Evolutionary conservation across 2,888 invertebrate species (phyloP).

Genomic region (Epistrophella euchroma): DNA sequence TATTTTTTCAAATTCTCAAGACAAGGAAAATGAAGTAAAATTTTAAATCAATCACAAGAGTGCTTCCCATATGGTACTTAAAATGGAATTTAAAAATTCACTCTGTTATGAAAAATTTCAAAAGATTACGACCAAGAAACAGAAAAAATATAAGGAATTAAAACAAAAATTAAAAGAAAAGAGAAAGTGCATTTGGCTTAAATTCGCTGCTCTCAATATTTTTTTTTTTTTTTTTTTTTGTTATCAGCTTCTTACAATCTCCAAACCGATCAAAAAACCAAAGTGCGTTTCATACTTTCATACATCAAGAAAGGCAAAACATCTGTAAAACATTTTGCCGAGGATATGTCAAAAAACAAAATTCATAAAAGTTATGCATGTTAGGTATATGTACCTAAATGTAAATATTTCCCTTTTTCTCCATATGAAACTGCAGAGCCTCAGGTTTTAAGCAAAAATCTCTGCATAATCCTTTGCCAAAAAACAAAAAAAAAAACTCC

Average conservation of each 20-base stretch:
- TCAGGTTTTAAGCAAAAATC: slow-evolving; percentile 51
- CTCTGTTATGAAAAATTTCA: background rate
- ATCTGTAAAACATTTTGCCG: slow-evolving; percentile 59
- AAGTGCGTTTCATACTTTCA: slow-evolving; percentile 64
- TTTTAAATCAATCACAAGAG: background rate
- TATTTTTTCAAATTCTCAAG: background rate
- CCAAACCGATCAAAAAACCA: slow-evolving; percentile 70
- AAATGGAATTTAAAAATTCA: background rate
- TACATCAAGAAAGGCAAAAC: slow-evolving; percentile 43
- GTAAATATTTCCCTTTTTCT: slow-evolving; percentile 3
- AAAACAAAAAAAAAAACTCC: background rate
- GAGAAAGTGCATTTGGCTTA: background rate
- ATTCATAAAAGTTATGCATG: background rate
- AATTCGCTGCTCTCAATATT: too few species aligned
- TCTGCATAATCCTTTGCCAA: slow-evolving; percentile 63
- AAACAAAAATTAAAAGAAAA: background rate
- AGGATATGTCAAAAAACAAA: slow-evolving; percentile 32
- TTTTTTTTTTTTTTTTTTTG: background rate
- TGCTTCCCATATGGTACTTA: too few species aligned
- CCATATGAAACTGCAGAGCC: slow-evolving; percentile 4
- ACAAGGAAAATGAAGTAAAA: background rate
- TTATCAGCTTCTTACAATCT: slow-evolving; percentile 32
- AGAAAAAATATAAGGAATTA: background rate
- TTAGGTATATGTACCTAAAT: too few species aligned
- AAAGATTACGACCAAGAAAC: slow-evolving; percentile 8